phyloP scores from a whole-genome alignment of 2,797 vertebrate genomes.

The Numenius phaeopus region DNA sequence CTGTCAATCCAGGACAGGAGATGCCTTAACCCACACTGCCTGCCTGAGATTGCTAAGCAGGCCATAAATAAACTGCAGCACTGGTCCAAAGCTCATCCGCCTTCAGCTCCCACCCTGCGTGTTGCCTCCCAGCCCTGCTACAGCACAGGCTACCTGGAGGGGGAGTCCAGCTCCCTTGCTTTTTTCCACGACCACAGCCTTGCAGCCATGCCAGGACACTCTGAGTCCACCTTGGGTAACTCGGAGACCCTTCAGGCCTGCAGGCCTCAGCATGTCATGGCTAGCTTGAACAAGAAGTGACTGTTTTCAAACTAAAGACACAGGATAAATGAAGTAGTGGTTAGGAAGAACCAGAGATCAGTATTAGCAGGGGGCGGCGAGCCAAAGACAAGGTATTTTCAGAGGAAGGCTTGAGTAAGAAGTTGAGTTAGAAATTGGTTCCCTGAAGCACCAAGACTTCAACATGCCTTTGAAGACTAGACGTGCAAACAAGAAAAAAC shows the following conservation, averaged over 20 bases:
- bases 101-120: not conserved
- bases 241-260: not conserved
- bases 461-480: not conserved
- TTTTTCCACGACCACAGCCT: fast-evolving
- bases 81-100: not conserved
- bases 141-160: fast-evolving
- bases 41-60: slow-evolving; percentile 43
- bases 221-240: not conserved
- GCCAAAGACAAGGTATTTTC: not conserved
- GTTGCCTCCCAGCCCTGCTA: not conserved
- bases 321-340: not conserved
- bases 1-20: slow-evolving; percentile 61
- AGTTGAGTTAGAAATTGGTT: not conserved
- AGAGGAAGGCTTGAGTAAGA: not conserved
- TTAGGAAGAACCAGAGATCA: not conserved
- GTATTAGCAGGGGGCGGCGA: not conserved
- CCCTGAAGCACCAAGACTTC: not conserved
- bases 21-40: slow-evolving; percentile 41
- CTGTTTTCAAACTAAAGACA: not conserved
- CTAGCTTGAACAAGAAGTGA: not conserved
- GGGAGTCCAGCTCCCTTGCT: not conserved
- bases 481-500: not conserved
- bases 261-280: fast-evolving
- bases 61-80: slow-evolving; percentile 58
- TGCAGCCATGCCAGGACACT: not conserved